These are phyloP conservation scores for Melanargia galathea DNA, from an alignment of 2,888 invertebrate species.

Conservation along the genomic window DNA sequence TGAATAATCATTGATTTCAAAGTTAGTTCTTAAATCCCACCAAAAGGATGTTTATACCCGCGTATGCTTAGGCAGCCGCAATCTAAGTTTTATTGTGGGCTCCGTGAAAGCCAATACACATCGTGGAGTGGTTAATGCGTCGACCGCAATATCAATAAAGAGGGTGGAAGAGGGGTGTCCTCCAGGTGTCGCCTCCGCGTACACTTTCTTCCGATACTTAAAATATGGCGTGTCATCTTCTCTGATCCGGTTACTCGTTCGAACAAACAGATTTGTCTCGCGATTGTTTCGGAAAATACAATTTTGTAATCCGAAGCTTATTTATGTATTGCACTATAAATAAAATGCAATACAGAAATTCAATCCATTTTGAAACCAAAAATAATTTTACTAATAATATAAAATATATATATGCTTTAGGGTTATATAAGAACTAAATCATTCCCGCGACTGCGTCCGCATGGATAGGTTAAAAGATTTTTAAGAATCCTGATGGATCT, in stretches of 20 bases:
- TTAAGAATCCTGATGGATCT: too few species aligned
- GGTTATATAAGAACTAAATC: too few species aligned
- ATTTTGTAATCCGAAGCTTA: constrained; percentile 19
- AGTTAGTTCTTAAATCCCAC: background rate
- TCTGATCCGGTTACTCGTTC: constrained; percentile 68
- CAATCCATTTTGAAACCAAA: background rate
- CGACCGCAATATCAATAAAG: constrained; percentile 74
- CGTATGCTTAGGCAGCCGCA: constrained; percentile 30
- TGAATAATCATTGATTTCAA: too few species aligned
- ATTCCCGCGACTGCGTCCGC: too few species aligned
- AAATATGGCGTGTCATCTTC: constrained; percentile 75
- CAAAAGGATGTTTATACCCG: constrained; percentile 20
- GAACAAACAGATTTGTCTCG: constrained; percentile 61
- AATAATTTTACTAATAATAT: background rate
- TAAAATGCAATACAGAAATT: constrained; percentile 5
- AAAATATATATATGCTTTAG: too few species aligned
- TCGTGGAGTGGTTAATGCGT: constrained; percentile 70
- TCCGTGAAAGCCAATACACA: constrained; percentile 66
- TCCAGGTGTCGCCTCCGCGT: constrained; percentile 60
- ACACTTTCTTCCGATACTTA: constrained; percentile 70
- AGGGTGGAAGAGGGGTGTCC: constrained; percentile 53
- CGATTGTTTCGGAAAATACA: constrained; percentile 50
- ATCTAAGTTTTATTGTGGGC: constrained; percentile 63
- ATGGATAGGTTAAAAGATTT: too few species aligned
- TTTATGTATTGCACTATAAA: constrained; percentile 14